A percentile compares a stretch with the other conserved stretches of the same genome.
Evolutionary conservation across 2,888 invertebrate species (phyloP).

Genomic region (Xylophagus ater): DNA sequence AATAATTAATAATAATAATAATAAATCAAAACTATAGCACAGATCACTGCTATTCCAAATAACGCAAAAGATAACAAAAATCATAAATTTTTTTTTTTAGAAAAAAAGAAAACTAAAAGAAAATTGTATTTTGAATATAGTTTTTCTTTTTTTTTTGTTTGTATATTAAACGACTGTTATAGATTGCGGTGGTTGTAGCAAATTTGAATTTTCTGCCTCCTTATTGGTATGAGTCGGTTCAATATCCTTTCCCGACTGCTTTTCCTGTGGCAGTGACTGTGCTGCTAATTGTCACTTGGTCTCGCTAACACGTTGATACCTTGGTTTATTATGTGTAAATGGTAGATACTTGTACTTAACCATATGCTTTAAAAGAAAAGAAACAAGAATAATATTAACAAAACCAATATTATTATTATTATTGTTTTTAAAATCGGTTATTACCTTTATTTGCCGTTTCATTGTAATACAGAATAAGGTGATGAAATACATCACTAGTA

Average conservation of each 20-base stretch:
- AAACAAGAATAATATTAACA: slow-evolving; percentile 8
- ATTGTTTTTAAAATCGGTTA: slow-evolving; percentile 21
- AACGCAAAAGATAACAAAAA: too few species aligned
- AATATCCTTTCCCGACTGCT: slow-evolving; percentile 23
- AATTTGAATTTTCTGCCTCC: slow-evolving; percentile 11
- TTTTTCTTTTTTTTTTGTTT: not conserved
- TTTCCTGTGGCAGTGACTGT: slow-evolving; percentile 32
- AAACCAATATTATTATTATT: not conserved
- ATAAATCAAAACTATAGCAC: slow-evolving; percentile 7
- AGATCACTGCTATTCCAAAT: slow-evolving; percentile 10
- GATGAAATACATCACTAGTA: slow-evolving; percentile 99
- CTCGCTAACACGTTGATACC: slow-evolving; percentile 60
- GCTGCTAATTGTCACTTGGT: slow-evolving; percentile 44
- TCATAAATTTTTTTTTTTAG: too few species aligned
- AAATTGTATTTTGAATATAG: not conserved
- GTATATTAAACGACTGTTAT: slow-evolving; percentile 31
- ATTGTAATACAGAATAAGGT: slow-evolving; percentile 97
- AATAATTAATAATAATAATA: not conserved
- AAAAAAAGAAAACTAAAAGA: not conserved
- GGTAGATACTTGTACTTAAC: slow-evolving; percentile 98
- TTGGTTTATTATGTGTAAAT: slow-evolving; percentile 96
- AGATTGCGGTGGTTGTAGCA: slow-evolving; percentile 34
- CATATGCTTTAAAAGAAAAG: slow-evolving; percentile 79
- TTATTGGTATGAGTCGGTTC: slow-evolving; percentile 19
- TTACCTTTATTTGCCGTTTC: slow-evolving; percentile 99